These are phyloP conservation scores for Panzeria rudis DNA, from an alignment of 2,888 invertebrate genomes.

Conservation along the genomic window DNA sequence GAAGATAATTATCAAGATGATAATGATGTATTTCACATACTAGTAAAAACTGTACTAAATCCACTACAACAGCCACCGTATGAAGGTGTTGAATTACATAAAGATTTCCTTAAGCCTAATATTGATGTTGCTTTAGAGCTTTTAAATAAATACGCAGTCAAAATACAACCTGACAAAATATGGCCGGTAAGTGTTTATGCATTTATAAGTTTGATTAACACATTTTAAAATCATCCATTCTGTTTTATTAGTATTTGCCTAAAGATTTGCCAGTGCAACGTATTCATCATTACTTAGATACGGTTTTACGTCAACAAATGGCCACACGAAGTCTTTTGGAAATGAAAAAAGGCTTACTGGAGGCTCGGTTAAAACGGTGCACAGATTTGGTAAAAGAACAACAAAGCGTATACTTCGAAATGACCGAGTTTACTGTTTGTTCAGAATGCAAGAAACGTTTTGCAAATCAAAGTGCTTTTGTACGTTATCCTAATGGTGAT, in stretches of 20 bases:
- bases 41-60: slow-evolving; percentile 84
- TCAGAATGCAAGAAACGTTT: slow-evolving; percentile 97
- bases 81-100: slow-evolving; percentile 84
- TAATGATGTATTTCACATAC: slow-evolving; percentile 79
- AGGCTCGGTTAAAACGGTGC: slow-evolving; percentile 93
- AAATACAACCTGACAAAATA: slow-evolving; percentile 92
- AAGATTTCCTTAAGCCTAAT: slow-evolving; percentile 88
- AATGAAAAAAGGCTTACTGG: slow-evolving; percentile 91
- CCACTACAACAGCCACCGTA: slow-evolving; percentile 84
- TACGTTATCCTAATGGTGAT: slow-evolving; percentile 95
- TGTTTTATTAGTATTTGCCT: slow-evolving; percentile 88
- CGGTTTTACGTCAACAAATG: slow-evolving; percentile 90
- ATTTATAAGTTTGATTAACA: background rate
- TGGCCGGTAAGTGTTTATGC: slow-evolving; percentile 78
- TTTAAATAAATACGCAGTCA: slow-evolving; percentile 92
- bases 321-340: slow-evolving; percentile 90
- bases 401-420: slow-evolving; percentile 92
- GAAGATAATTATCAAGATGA: slow-evolving; percentile 87
- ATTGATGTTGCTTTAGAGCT: slow-evolving; percentile 91
- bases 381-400: slow-evolving; percentile 91
- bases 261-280: slow-evolving; percentile 90
- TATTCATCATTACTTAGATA: slow-evolving; percentile 91
- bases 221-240: background rate
- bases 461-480: slow-evolving; percentile 96
- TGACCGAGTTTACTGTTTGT: slow-evolving; percentile 95